Percentiles rank a stretch among this genome's conserved stretches.
phyloP scores from a whole-genome alignment of 1,140 invertebrate genomes.

The Eubasilissa regina region DNA sequence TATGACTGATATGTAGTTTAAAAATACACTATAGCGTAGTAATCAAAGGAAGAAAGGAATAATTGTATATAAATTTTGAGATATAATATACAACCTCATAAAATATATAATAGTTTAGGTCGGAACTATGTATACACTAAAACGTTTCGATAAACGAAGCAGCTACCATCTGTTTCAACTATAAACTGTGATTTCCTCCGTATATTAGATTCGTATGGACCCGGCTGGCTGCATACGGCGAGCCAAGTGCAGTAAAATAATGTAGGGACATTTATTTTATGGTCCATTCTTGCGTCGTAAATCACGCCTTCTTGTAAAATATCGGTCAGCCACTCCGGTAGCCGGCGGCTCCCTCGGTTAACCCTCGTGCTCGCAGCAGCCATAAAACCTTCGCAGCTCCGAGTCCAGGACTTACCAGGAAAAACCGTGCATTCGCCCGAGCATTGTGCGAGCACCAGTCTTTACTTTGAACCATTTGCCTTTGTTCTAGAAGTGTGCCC shows the following conservation, averaged over 20 bases:
- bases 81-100: no score
- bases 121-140: neutral
- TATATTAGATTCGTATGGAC: neutral
- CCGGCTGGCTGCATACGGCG: constrained; percentile 14
- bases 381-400: constrained; percentile 30
- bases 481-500: constrained; percentile 41
- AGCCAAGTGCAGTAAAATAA: constrained; percentile 51
- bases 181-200: constrained; percentile 32
- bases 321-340: constrained; percentile 54
- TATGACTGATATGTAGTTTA: no score
- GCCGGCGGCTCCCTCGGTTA: constrained; percentile 45
- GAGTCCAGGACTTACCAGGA: constrained; percentile 4
- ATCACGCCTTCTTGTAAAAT: constrained; percentile 55
- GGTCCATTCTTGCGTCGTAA: constrained; percentile 50
- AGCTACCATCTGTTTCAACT: constrained; percentile 18
- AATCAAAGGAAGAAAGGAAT: no score
- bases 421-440: neutral
- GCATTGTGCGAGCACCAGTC: neutral
- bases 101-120: no score
- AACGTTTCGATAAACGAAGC: constrained; percentile 6
- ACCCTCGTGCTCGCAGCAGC: constrained; percentile 22
- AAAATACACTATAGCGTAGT: no score
- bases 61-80: no score
- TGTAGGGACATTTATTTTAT: constrained; percentile 52
- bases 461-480: neutral